phyloP scores from a whole-genome alignment of 37 sponge, comb jelly and placozoan species.

The Theonella swinhoei region DNA sequence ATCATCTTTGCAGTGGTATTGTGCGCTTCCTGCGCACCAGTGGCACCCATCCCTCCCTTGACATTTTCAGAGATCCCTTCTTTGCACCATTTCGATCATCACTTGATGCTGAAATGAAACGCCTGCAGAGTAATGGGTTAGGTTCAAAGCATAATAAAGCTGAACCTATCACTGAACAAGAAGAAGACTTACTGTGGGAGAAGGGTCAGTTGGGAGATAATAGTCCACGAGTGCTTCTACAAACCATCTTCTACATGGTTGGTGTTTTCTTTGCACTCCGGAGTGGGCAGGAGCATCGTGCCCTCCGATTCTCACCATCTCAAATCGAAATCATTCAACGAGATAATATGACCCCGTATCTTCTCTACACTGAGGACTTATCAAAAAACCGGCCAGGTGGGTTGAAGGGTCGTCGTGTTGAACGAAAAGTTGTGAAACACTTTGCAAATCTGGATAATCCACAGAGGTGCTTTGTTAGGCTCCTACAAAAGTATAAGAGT shows the following conservation, averaged over 20 bases:
- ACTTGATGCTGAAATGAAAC: too few relatives aligned
- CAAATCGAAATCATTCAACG: slow-evolving; percentile 11
- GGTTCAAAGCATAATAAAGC: too few relatives aligned
- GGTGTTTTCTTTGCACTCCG: too few relatives aligned
- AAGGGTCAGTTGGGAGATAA: background rate
- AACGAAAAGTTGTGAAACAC: slow-evolving; percentile 18
- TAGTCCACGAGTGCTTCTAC: slow-evolving; percentile 9
- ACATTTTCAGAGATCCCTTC: too few relatives aligned
- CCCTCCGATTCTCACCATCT: slow-evolving; percentile 2
- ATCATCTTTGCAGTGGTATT: background rate
- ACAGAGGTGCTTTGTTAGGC: slow-evolving; percentile 22
- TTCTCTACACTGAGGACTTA: slow-evolving; percentile 29
- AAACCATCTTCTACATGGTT: slow-evolving; percentile 22
- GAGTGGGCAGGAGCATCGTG: slow-evolving; percentile 28
- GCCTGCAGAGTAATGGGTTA: slow-evolving; percentile 8
- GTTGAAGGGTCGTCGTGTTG: background rate
- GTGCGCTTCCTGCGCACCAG: background rate
- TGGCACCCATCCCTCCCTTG: too few relatives aligned
- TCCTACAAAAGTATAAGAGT: slow-evolving; percentile 13
- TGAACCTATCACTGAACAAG: too few relatives aligned
- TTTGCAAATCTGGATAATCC: slow-evolving; percentile 15
- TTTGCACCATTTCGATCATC: too few relatives aligned
- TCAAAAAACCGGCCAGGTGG: slow-evolving; percentile 50
- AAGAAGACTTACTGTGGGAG: slow-evolving; percentile 11
- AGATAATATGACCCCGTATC: background rate